Evolutionary conservation across 2,888 invertebrate genomes (phyloP).

Genomic region (Ophioninae sp.): DNA sequence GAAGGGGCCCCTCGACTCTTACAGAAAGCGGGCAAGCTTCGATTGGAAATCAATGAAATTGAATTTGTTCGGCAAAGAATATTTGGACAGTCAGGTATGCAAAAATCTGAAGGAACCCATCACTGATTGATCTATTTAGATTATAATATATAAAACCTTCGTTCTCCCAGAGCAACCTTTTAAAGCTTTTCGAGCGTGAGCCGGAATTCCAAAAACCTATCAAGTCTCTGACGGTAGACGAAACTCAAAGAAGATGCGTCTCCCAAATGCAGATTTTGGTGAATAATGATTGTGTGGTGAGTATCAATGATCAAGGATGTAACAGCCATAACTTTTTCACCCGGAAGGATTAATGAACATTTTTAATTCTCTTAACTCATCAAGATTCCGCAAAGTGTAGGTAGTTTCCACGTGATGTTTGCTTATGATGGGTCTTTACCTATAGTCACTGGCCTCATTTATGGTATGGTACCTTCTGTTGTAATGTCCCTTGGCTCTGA

Average conservation of each 20-base stretch:
- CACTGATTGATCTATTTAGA: background rate
- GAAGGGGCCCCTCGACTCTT: slow-evolving; percentile 89
- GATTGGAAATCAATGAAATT: slow-evolving; percentile 93
- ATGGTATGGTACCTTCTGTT: slow-evolving; percentile 82
- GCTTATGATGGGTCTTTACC: slow-evolving; percentile 78
- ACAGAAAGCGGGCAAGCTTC: slow-evolving; percentile 90
- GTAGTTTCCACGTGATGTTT: slow-evolving; percentile 71
- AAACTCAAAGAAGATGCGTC: slow-evolving; percentile 84
- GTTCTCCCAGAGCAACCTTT: slow-evolving; percentile 86
- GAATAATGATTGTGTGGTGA: slow-evolving; percentile 67
- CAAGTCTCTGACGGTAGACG: slow-evolving; percentile 85
- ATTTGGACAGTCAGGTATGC: slow-evolving; percentile 89
- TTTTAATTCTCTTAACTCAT: background rate
- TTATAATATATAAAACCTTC: slow-evolving; percentile 37
- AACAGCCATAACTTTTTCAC: background rate
- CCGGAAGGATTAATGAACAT: background rate
- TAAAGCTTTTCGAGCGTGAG: slow-evolving; percentile 89
- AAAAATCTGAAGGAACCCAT: background rate
- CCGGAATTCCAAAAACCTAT: slow-evolving; percentile 87
- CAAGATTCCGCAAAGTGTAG: slow-evolving; percentile 58
- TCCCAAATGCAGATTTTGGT: slow-evolving; percentile 65
- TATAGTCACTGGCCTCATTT: slow-evolving; percentile 77
- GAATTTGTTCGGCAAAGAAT: slow-evolving; percentile 90
- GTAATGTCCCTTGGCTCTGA: slow-evolving; percentile 81
- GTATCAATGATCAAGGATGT: background rate